phyloP scores from a whole-genome alignment of 1,140 invertebrate genomes.

The Nilaparvata lugens region DNA sequence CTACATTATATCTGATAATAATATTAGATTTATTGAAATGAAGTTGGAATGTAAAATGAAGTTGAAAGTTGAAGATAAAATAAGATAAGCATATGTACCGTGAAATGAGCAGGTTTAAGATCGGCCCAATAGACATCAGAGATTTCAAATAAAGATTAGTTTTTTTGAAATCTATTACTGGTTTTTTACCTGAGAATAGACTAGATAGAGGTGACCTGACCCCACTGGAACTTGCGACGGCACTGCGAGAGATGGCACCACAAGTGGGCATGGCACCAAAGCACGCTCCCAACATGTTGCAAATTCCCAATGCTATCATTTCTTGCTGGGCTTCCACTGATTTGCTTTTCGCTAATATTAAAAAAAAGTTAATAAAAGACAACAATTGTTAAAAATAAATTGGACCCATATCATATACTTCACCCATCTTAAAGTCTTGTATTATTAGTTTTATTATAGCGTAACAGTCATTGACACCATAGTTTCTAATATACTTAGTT shows the following conservation, averaged over 20 bases:
- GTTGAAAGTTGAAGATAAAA: too few species aligned
- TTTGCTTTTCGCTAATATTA: not conserved
- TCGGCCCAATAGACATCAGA: not conserved
- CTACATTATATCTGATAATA: not conserved
- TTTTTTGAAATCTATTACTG: not conserved
- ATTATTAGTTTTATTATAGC: too few species aligned
- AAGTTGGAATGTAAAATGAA: not conserved
- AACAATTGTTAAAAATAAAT: too few species aligned
- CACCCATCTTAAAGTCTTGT: too few species aligned
- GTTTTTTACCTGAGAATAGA: not conserved
- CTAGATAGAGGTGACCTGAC: not conserved
- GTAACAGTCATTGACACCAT: too few species aligned
- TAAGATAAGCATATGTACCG: not conserved
- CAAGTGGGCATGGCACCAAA: not conserved
- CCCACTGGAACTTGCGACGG: not conserved
- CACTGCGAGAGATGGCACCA: not conserved
- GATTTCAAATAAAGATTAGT: not conserved
- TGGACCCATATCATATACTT: too few species aligned
- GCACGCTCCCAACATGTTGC: not conserved
- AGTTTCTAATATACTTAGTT: too few species aligned
- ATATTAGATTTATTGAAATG: not conserved
- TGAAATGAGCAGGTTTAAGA: not conserved
- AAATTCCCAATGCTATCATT: not conserved
- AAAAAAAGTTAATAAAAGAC: too few species aligned
- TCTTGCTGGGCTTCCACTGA: not conserved